Conservation (phyloP, 2,888 invertebrate species). For the Fragum fragum region DNA sequence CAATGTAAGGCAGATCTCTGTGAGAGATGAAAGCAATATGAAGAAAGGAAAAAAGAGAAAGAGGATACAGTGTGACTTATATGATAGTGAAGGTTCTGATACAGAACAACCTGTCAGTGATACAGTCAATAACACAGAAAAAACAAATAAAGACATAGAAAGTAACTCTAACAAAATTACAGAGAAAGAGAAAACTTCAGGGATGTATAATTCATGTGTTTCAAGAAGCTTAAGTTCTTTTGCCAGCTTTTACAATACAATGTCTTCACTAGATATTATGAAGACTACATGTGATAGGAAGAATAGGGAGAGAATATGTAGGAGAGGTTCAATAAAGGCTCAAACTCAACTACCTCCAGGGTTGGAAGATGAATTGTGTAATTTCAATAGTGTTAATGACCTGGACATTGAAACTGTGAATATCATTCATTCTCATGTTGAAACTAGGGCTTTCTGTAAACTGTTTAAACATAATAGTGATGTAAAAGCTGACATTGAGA, state of each 20-base stretch:
- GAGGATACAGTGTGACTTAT: conserved; percentile 71
- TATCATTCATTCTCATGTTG: neutral
- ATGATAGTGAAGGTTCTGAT: conserved; percentile 80
- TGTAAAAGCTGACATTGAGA: conserved; percentile 37
- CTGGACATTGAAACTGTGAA: conserved; percentile 26
- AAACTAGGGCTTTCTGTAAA: conserved; percentile 16
- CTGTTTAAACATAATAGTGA: neutral
- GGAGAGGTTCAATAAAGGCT: conserved; percentile 2
- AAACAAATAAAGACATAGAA: neutral
- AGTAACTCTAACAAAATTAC: neutral
- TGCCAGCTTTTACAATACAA: conserved; percentile 71
- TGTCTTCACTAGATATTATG: conserved; percentile 68
- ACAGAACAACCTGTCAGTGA: conserved; percentile 37
- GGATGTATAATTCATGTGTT: conserved; percentile 11
- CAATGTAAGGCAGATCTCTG: conserved; percentile 17
- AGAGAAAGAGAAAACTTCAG: neutral
- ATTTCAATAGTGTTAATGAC: conserved; percentile 20
- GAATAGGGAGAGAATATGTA: conserved; percentile 25
- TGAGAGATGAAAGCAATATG: neutral
- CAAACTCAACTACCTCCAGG: conserved; percentile 48
- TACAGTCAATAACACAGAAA: neutral
- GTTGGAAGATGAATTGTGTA: conserved; percentile 37
- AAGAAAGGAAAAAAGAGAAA: conserved; percentile 59
- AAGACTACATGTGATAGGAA: conserved; percentile 44
- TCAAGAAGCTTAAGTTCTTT: conserved; percentile 59